Base-by-base conservation (phyloP, 2,888 invertebrate genomes). In the Reticulitermes lucifugus region DNA sequence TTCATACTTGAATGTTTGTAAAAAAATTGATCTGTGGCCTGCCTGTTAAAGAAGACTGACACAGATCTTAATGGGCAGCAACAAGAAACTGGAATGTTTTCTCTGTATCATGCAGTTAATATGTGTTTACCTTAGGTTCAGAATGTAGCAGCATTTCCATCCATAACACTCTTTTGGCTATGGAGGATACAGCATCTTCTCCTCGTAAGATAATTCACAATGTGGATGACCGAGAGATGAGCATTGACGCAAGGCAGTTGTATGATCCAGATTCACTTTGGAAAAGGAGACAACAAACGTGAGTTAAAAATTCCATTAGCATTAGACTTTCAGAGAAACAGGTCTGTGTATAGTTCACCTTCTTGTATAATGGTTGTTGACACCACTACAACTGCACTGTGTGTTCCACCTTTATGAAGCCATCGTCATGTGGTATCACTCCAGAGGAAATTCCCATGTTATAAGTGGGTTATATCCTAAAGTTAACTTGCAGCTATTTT, bases 251-350 rank as follows among this genome's bases (percentile, higher is more conserved):
- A 0, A 93, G 95, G 88, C 96, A 96, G 89, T 92, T 97, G 82
- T 95, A 96, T 87, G 96, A 98, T 92, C 98, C 98, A 0, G 97
- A 98, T 91, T 93, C 96, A 83, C 91, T 98, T 84, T 98, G 98
- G 98, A 95, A 95, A 90, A 92, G 98, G 88, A 94, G 94, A 89
- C 94, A 94, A 89, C 93, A 93, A 88, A 94, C 91, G 92, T 92
- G 35, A 60, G 80, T 80, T 46, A 4, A 9, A 65, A 65, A 65
- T 6, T 65, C 55, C n/a, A n/a, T 29, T 73, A 2, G 35, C n/a
- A n/a, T 73, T 12, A 46, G 6, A 46, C 46, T 18, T 9, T 70
- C 5, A 25, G 71, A 14, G 35, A 73, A 12, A 21, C 21, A 14
- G n/a, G 25, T 22, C 85, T 46, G 12, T 55, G 5, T 51, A 70